Evolutionary conservation across 2,113 vertebrate genomes (phyloP).

Genomic region (Trematocara unimaculatum): DNA sequence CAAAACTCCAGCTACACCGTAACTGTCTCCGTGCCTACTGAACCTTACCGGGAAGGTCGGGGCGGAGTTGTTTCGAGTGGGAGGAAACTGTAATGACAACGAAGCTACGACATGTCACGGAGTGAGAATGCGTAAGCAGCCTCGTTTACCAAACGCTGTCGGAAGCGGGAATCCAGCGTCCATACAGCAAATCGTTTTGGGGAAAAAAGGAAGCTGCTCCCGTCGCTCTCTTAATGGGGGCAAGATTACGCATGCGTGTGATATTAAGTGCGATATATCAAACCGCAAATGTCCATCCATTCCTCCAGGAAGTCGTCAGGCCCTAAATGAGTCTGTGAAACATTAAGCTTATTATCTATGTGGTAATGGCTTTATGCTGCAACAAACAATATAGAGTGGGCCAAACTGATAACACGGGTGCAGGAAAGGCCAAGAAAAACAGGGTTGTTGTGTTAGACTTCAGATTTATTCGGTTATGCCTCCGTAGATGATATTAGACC

Average conservation of each 20-base stretch:
- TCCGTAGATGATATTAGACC: background rate
- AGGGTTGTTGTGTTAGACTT: background rate
- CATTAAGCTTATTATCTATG: slow-evolving; percentile 13
- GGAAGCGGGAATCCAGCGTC: background rate
- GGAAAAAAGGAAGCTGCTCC: background rate
- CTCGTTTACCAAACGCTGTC: background rate
- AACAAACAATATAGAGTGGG: background rate
- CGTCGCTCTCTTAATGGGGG: background rate
- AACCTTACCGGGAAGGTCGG: background rate
- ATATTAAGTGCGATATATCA: background rate
- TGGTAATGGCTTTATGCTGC: slow-evolving; percentile 5
- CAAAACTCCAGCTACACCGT: background rate
- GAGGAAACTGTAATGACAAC: background rate
- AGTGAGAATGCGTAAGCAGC: background rate
- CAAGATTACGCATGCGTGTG: background rate
- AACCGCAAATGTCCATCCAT: background rate
- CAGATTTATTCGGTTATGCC: background rate
- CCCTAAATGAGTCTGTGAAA: slow-evolving; percentile 18
- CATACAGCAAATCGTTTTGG: background rate
- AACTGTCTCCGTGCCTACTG: background rate
- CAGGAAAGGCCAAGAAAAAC: background rate
- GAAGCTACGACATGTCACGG: background rate
- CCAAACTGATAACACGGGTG: background rate
- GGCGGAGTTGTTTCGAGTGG: background rate
- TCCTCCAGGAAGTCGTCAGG: slow-evolving; percentile 35